These are phyloP conservation scores for Trematomus bernacchii DNA, from an alignment of 2,797 vertebrate species.

Conservation along the genomic window DNA sequence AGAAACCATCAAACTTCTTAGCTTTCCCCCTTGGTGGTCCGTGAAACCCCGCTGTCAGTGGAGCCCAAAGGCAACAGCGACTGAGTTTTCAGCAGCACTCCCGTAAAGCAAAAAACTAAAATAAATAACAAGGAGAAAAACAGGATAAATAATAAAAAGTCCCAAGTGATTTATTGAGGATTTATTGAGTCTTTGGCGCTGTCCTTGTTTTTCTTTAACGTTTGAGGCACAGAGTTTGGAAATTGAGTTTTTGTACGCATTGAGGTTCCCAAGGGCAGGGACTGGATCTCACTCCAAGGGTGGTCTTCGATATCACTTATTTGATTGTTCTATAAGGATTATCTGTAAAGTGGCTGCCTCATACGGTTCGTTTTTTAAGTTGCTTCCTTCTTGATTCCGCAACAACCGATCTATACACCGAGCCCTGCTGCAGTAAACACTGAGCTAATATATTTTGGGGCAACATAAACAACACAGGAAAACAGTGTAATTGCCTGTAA, in stretches of 20 bases:
- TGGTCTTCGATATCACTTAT: slow-evolving; percentile 41
- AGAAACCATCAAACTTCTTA: slow-evolving; percentile 76
- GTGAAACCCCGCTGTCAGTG: slow-evolving; percentile 68
- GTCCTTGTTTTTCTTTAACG: slow-evolving; percentile 83
- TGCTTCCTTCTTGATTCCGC: slow-evolving; percentile 30
- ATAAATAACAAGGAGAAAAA: slow-evolving; percentile 43
- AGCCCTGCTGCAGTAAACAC: slow-evolving; percentile 45
- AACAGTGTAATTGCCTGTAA: slow-evolving; percentile 59
- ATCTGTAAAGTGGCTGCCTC: slow-evolving; percentile 61
- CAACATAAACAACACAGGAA: slow-evolving; percentile 52
- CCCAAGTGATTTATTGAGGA: slow-evolving; percentile 78
- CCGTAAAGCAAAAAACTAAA: slow-evolving; percentile 42
- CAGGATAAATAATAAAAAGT: slow-evolving; percentile 64
- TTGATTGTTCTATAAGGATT: slow-evolving; percentile 36
- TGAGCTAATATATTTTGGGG: slow-evolving; percentile 54
- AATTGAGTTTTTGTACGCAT: slow-evolving; percentile 68
- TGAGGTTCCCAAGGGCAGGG: slow-evolving; percentile 35
- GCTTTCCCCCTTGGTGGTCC: slow-evolving; percentile 66
- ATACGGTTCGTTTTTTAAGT: slow-evolving; percentile 50
- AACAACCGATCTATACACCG: slow-evolving; percentile 17
- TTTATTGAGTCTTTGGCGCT: slow-evolving; percentile 83
- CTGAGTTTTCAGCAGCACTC: slow-evolving; percentile 76
- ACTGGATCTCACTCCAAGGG: slow-evolving; percentile 4
- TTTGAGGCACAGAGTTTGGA: slow-evolving; percentile 86
- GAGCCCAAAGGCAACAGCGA: slow-evolving; percentile 73